phyloP scores from a whole-genome alignment of 2,888 invertebrate genomes.

The Troglohyphantes excavatus region DNA sequence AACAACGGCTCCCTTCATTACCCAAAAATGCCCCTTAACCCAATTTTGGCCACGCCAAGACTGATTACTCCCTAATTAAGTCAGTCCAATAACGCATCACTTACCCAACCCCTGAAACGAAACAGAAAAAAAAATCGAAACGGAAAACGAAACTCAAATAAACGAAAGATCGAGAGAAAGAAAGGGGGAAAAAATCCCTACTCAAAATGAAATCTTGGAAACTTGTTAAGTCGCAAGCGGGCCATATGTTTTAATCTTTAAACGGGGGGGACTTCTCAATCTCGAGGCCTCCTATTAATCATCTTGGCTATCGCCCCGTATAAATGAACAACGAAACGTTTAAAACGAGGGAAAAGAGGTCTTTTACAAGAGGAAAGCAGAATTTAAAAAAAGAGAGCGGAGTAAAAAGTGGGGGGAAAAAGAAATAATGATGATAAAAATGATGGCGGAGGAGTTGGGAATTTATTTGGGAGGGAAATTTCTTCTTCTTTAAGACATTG shows the following conservation, averaged over 20 bases:
- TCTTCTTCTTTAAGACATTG: slow-evolving; percentile 76
- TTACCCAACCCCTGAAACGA: slow-evolving; percentile 39
- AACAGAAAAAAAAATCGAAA: slow-evolving; percentile 12
- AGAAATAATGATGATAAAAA: background rate
- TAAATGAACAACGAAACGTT: slow-evolving; percentile 75
- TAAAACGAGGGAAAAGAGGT: slow-evolving; percentile 51
- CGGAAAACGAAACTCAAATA: slow-evolving; percentile 34
- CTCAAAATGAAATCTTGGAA: slow-evolving; percentile 79
- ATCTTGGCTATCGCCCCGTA: slow-evolving; percentile 55
- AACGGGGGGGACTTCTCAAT: slow-evolving; percentile 2
- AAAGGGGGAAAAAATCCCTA: slow-evolving; percentile 37
- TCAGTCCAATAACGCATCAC: slow-evolving; percentile 68
- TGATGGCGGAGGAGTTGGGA: background rate
- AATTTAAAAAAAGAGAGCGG: background rate
- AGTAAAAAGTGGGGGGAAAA: background rate
- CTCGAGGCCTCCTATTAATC: slow-evolving; percentile 55
- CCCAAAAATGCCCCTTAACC: slow-evolving; percentile 38
- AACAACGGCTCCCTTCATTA: slow-evolving; percentile 43
- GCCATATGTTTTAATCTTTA: slow-evolving; percentile 78
- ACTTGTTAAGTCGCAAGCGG: slow-evolving; percentile 74
- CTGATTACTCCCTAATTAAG: slow-evolving; percentile 74
- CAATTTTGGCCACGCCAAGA: slow-evolving; percentile 26
- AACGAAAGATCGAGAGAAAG: slow-evolving; percentile 26
- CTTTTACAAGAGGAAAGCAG: slow-evolving; percentile 1
- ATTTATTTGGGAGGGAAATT: slow-evolving; percentile 74